Conservation (phyloP, 1,140 invertebrate genomes). For the Oscheius sp. region DNA sequence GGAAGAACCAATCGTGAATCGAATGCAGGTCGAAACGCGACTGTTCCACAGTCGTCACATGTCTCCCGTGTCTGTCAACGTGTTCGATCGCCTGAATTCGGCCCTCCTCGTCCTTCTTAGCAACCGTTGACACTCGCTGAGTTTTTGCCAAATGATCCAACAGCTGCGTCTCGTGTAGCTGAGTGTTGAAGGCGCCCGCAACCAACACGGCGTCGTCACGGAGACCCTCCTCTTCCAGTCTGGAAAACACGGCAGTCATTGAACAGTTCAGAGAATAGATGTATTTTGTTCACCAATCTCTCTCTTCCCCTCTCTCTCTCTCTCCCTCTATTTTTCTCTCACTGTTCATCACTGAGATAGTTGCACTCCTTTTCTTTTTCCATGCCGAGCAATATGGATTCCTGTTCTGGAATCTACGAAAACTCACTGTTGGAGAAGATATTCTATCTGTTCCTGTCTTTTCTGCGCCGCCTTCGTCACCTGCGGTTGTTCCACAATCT, state of each 20-base stretch:
- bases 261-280: too few relatives aligned
- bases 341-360: not conserved
- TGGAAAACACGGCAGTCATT: not conserved
- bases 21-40: constrained; percentile 31
- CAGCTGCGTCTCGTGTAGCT: constrained; percentile 33
- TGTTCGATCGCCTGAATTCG: constrained; percentile 24
- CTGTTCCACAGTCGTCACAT: constrained; percentile 31
- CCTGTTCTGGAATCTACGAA: not conserved
- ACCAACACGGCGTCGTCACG: constrained; percentile 30
- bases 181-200: constrained; percentile 37
- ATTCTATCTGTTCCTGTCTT: constrained; percentile 30
- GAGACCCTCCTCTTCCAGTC: constrained; percentile 36
- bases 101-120: constrained; percentile 28
- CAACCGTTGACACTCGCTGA: constrained; percentile 20
- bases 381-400: not conserved
- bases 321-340: not conserved
- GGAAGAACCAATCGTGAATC: constrained; percentile 39
- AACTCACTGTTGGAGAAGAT: constrained; percentile 21
- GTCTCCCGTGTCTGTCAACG: constrained; percentile 30
- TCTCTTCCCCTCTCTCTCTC: not conserved
- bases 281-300: too few relatives aligned
- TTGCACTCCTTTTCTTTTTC: not conserved
- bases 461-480: constrained; percentile 34
- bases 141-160: constrained; percentile 28
- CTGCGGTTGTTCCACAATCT: constrained; percentile 15